A percentile compares a stretch with the other conserved stretches of the same genome.
Evolutionary conservation across 2,113 vertebrate species (phyloP).

Genomic region (Tyto alba): DNA sequence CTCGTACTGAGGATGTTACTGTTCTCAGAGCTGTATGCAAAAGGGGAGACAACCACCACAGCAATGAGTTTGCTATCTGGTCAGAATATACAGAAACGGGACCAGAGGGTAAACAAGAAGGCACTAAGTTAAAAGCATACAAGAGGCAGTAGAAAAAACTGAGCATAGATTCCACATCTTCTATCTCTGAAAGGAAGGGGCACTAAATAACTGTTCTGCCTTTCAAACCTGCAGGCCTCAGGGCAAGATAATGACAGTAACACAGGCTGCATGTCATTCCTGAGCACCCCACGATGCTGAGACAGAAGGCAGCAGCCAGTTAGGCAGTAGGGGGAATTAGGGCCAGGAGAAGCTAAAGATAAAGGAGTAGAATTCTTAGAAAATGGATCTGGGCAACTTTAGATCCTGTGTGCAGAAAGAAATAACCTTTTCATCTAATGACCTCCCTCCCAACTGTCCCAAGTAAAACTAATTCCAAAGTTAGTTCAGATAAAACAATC

Average conservation of each 20-base stretch:
- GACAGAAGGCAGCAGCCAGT: conserved; percentile 20
- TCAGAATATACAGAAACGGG: not conserved
- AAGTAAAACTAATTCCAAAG: not conserved
- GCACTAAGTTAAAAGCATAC: not conserved
- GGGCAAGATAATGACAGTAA: not conserved
- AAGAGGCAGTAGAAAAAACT: not conserved
- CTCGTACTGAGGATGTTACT: not conserved
- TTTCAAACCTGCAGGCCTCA: not conserved
- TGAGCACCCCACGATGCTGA: not conserved
- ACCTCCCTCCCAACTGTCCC: not conserved
- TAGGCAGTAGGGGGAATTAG: not conserved
- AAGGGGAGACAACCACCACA: rapidly evolving
- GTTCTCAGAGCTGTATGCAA: not conserved
- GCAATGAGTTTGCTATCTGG: not conserved
- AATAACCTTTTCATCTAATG: not conserved
- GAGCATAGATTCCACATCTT: not conserved
- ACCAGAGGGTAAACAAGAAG: not conserved
- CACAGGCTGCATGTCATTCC: not conserved
- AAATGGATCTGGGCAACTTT: not conserved
- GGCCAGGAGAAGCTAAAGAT: conserved; percentile 6
- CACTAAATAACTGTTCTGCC: not conserved
- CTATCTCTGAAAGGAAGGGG: not conserved
- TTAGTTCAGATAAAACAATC: not conserved
- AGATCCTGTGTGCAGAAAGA: not conserved
- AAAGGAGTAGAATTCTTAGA: not conserved